Evolutionary conservation across 2,113 vertebrate genomes (phyloP), one percentile per base, ranked within the genome.

Genomic region (Larimichthys crocea): DNA sequence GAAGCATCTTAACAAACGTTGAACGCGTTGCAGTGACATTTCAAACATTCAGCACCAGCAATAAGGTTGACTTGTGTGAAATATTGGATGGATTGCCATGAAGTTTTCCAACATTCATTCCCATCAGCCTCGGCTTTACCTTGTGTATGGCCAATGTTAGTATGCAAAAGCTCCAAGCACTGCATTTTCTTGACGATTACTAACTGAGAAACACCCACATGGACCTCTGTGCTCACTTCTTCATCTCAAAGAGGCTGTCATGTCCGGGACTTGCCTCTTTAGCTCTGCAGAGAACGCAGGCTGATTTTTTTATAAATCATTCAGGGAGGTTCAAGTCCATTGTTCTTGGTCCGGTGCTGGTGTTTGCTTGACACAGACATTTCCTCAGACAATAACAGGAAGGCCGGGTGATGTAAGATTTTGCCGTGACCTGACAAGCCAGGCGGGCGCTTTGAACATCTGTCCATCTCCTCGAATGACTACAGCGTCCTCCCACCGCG

Each of bases 331-430:
- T 84, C 60, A 26, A 20, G 42, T 61, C 72, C 77, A 89, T 89
- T 89, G 77, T 88, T 86, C 76, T 70, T 62, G 3, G 60, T 17
- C 0, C 24, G 60, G n/a, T 16, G 19, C 48, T 52, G 20, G 14
- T 12, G 15, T 11, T 46, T 53, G 6, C 74, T 88, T 79, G 75
- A 71, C 68, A 29, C 49, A 76, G 75, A 73, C 70, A 88, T 88
- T 35, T 90, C 88, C 88, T 79, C 40, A 5, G 19, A 90, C 80
- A 87, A 91, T 64, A 91, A 90, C 90, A 92, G 88, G 90, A 91
- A 91, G 59, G 48, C 59, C 82, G 8, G 8, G 74, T 63, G 74
- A 88, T 78, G 84, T 80, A 49, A 72, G 71, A 87, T 87, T 83
- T 80, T 49, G 75, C 81, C 71, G 74, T 77, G 88, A 88, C 79